Evolutionary conservation across 2,797 vertebrate genomes (phyloP).

Genomic region (Gastrophryne carolinensis): DNA sequence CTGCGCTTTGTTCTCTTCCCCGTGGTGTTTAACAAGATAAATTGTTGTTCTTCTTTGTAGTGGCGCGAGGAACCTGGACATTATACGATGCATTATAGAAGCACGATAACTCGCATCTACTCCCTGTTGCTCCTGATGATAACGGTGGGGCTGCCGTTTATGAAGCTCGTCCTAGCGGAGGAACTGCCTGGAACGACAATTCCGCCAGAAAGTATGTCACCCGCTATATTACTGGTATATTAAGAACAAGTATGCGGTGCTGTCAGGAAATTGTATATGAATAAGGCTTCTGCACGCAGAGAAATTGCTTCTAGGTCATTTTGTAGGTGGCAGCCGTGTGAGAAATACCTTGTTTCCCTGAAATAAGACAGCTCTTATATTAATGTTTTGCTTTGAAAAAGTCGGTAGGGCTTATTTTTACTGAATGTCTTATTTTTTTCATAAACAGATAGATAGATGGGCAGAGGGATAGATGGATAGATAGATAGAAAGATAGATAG

Average conservation of each 20-base stretch:
- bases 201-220: constrained; percentile 42
- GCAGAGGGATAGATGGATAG: too few relatives aligned
- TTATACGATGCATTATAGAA: constrained; percentile 30
- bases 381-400: too few relatives aligned
- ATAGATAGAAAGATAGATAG: too few relatives aligned
- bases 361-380: too few relatives aligned
- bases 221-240: not conserved
- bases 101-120: constrained; percentile 37
- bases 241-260: not conserved
- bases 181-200: constrained; percentile 41
- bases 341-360: too few relatives aligned
- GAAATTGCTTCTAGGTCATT: not conserved
- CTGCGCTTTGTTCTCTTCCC: constrained; percentile 10
- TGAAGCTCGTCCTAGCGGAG: constrained; percentile 33
- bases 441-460: too few relatives aligned
- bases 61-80: not conserved
- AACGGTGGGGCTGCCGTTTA: constrained; percentile 32
- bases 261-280: not conserved
- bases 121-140: constrained; percentile 36
- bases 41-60: constrained; percentile 29
- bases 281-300: not conserved
- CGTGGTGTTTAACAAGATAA: constrained; percentile 11
- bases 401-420: too few relatives aligned
- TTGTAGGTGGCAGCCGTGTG: not conserved
- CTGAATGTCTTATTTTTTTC: too few relatives aligned